Conservation (phyloP, 2,888 invertebrate species). For the Leptothorax acervorum region DNA sequence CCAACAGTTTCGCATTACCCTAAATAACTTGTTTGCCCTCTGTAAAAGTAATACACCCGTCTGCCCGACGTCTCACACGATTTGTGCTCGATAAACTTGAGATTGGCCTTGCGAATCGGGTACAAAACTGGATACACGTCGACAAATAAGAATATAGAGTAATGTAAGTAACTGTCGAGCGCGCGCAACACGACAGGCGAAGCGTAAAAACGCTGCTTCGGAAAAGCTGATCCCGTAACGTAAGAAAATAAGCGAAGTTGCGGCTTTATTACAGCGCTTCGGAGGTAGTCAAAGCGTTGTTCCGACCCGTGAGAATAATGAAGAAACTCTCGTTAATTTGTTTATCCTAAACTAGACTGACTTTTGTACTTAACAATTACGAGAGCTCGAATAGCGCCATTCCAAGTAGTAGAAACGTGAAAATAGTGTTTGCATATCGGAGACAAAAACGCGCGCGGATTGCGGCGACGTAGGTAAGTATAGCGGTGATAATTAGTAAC, state of each 20-base stretch:
- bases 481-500: conserved; percentile 16
- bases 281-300: conserved; percentile 54
- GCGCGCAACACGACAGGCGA: conserved; percentile 5
- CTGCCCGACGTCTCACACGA: neutral
- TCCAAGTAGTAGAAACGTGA: conserved; percentile 29
- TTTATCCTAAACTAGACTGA: conserved; percentile 34
- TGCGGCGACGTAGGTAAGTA: conserved; percentile 26
- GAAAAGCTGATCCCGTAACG: conserved; percentile 18
- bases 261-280: conserved; percentile 31
- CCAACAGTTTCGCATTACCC: neutral
- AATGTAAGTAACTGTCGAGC: neutral
- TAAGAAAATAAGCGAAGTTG: conserved; percentile 41
- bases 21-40: conserved; percentile 11
- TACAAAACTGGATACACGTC: conserved; percentile 12
- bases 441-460: conserved; percentile 8
- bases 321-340: conserved; percentile 22
- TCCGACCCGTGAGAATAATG: conserved; percentile 38
- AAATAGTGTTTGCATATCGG: conserved; percentile 21
- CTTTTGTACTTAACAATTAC: conserved; percentile 52
- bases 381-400: conserved; percentile 50
- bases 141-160: conserved; percentile 4
- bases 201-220: neutral
- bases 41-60: neutral
- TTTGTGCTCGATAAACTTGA: conserved; percentile 34
- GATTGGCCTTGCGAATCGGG: neutral